These are phyloP conservation scores for Gastracanthus pulcherrimus DNA, from an alignment of 2,888 invertebrate genomes.

Conservation along the genomic window DNA sequence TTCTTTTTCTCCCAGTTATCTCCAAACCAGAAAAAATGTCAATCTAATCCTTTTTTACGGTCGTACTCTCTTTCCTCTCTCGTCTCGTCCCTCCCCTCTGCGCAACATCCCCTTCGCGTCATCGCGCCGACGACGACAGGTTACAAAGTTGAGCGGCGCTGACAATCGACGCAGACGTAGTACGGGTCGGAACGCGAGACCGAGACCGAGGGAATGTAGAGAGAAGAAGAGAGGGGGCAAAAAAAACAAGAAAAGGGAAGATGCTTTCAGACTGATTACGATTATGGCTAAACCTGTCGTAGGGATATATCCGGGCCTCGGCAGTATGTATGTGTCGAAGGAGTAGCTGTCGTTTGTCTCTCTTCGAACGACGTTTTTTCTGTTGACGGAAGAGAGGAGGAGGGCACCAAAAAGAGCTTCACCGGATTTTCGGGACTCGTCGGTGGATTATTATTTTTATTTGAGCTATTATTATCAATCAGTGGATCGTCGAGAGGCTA, in stretches of 20 bases:
- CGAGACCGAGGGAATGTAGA: not conserved
- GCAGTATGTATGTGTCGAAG: not conserved
- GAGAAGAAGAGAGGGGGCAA: not conserved
- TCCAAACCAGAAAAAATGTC: not conserved
- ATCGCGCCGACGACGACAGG: constrained; percentile 4
- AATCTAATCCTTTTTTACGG: constrained; percentile 22
- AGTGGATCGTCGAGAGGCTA: not conserved
- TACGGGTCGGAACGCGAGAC: not conserved
- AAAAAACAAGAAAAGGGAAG: constrained; percentile 20
- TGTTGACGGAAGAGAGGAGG: not conserved
- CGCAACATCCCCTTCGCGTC: too few species aligned
- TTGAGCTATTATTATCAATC: constrained; percentile 10
- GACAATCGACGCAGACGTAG: constrained; percentile 19
- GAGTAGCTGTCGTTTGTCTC: constrained; percentile 3
- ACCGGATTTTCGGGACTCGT: not conserved
- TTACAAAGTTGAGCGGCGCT: constrained; percentile 16
- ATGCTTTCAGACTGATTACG: constrained; percentile 59
- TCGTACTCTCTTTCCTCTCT: not conserved
- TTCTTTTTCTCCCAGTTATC: not conserved
- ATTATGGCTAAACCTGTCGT: constrained; percentile 47
- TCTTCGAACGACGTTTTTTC: not conserved
- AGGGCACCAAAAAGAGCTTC: not conserved
- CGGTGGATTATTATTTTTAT: constrained; percentile 10
- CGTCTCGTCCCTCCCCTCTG: not conserved
- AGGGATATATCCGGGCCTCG: not conserved